These are phyloP conservation scores for Microcebus griseorufus DNA, from an alignment of 2,113 vertebrate genomes.

Conservation along the genomic window DNA sequence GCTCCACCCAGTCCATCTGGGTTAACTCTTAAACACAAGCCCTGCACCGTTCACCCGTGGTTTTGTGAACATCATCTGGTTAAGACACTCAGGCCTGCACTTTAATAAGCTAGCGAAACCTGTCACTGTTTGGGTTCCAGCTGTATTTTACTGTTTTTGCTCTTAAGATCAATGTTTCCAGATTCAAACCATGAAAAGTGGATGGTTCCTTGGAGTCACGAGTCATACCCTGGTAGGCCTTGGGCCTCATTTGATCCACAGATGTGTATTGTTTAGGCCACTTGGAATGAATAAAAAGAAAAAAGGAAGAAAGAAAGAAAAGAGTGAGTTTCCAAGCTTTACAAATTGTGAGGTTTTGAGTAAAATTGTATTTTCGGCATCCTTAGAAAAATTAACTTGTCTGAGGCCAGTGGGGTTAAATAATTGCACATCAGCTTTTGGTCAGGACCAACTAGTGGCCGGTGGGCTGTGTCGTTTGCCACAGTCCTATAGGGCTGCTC, in stretches of 20 bases:
- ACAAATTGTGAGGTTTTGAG: neutral
- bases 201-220: neutral
- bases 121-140: neutral
- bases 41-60: neutral
- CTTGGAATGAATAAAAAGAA: neutral
- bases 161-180: neutral
- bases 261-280: neutral
- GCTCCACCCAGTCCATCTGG: conserved; percentile 68
- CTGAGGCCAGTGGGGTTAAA: neutral
- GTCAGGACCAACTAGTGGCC: neutral
- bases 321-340: neutral
- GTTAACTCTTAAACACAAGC: conserved; percentile 42
- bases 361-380: neutral
- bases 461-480: neutral
- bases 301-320: neutral
- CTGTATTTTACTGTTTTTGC: conserved; percentile 28
- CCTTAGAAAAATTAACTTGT: neutral
- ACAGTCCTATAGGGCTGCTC: neutral
- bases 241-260: neutral
- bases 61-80: conserved; percentile 33
- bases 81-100: neutral
- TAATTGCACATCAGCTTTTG: neutral
- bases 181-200: conserved; percentile 28
- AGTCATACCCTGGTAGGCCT: neutral
- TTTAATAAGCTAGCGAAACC: conserved; percentile 56